Conservation (phyloP, 1,140 invertebrate species). For the Papilio polyxenes region DNA sequence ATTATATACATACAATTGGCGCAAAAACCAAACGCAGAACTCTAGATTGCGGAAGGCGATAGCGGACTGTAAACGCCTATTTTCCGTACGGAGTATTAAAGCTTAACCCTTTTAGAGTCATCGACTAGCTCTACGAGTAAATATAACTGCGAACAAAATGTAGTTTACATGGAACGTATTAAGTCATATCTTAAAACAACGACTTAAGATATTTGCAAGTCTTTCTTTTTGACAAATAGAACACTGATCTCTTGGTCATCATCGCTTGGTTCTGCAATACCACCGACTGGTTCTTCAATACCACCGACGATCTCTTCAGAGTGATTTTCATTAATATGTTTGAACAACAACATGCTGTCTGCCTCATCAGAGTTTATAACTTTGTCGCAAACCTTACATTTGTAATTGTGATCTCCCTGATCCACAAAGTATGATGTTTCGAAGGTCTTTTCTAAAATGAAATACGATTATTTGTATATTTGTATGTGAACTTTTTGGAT, state of each 20-base stretch:
- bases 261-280: neutral
- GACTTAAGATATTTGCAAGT: conserved; percentile 11
- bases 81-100: no score
- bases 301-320: conserved; percentile 19
- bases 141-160: no score
- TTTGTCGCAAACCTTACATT: conserved; percentile 27
- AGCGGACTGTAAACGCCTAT: no score
- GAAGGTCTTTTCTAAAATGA: conserved; percentile 26
- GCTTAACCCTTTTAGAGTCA: no score
- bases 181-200: neutral
- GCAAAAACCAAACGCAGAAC: no score
- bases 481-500: neutral
- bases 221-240: conserved; percentile 34
- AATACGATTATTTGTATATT: neutral
- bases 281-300: neutral
- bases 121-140: no score
- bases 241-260: conserved; percentile 31
- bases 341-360: conserved; percentile 27
- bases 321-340: conserved; percentile 30
- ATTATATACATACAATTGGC: no score
- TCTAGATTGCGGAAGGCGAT: no score
- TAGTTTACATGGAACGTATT: neutral
- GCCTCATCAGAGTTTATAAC: neutral
- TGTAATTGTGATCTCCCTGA: conserved; percentile 4
- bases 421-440: conserved; percentile 26